phyloP scores from a whole-genome alignment of 2,797 vertebrate species.

The Enteromius afrohamiltoni region DNA sequence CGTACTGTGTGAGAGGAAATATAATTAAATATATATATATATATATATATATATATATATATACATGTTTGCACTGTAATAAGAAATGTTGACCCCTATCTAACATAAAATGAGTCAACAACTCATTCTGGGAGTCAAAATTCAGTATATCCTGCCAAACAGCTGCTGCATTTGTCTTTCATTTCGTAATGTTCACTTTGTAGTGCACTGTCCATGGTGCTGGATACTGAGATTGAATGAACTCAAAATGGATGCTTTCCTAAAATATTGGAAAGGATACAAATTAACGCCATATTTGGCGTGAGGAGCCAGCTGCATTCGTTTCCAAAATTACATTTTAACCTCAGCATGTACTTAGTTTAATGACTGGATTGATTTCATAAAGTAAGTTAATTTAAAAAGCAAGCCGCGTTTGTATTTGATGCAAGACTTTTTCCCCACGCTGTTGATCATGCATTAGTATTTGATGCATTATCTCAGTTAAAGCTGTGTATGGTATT shows the following conservation, averaged over 20 bases:
- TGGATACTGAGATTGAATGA: constrained; percentile 52
- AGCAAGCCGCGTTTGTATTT: constrained; percentile 11
- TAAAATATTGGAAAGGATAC: constrained; percentile 25
- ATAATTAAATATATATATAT: background rate
- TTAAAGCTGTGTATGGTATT: background rate
- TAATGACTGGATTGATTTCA: background rate
- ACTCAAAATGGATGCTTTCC: constrained; percentile 48
- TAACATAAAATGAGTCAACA: background rate
- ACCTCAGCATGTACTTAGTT: constrained; percentile 22
- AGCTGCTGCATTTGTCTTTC: constrained; percentile 29
- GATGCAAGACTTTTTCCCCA: background rate
- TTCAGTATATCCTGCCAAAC: background rate
- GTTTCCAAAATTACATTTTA: constrained; percentile 13
- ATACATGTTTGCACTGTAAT: background rate
- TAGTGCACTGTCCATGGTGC: constrained; percentile 65
- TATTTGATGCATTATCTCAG: background rate
- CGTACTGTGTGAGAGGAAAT: background rate
- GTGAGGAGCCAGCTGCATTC: background rate
- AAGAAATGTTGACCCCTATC: background rate
- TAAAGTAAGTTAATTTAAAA: constrained; percentile 7
- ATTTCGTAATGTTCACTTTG: constrained; percentile 48
- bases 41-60: too few relatives aligned
- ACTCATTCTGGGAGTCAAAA: background rate
- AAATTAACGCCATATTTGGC: background rate
- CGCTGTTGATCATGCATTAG: background rate